A percentile compares a stretch with the other conserved stretches of the same genome.
phyloP scores from a whole-genome alignment of 2,113 vertebrate genomes.

The Jaculus jaculus region DNA sequence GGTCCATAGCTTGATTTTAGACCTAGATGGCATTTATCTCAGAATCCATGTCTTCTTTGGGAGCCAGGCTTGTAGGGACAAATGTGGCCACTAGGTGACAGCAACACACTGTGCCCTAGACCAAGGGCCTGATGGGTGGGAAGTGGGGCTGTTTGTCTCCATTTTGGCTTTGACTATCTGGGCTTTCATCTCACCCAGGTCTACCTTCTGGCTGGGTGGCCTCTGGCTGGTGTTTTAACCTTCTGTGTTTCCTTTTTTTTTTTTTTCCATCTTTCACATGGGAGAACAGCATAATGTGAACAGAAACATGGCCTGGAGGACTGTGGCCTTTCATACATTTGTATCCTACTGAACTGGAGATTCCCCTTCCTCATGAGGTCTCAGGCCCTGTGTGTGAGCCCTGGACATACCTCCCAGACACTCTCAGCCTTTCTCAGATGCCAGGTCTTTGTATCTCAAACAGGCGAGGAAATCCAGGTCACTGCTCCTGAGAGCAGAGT shows the following conservation, averaged over 20 bases:
- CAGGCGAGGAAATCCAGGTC: background rate
- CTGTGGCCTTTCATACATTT: too few relatives aligned
- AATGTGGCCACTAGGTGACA: background rate
- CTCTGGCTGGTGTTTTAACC: background rate
- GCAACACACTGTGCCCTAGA: fast-evolving
- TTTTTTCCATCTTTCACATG: background rate
- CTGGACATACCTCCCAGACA: background rate
- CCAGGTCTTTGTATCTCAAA: background rate
- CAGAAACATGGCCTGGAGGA: background rate
- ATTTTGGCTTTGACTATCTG: fast-evolving
- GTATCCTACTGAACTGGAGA: background rate
- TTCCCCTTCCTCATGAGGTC: too few relatives aligned
- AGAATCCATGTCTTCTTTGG: too few relatives aligned
- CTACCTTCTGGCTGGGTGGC: background rate
- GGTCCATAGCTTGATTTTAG: background rate
- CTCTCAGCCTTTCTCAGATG: background rate
- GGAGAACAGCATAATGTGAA: background rate
- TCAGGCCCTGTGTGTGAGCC: background rate
- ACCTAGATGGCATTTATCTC: background rate
- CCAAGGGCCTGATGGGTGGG: background rate
- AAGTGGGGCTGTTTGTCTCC: background rate
- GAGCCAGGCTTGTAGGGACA: background rate
- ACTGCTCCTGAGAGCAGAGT: background rate
- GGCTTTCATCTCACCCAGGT: background rate
- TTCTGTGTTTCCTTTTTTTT: too few relatives aligned